A percentile compares a stretch with the other conserved stretches of the same genome.
These are phyloP conservation scores for Gallinago stenura DNA, from an alignment of 2,797 vertebrate species.

Conservation along the genomic window DNA sequence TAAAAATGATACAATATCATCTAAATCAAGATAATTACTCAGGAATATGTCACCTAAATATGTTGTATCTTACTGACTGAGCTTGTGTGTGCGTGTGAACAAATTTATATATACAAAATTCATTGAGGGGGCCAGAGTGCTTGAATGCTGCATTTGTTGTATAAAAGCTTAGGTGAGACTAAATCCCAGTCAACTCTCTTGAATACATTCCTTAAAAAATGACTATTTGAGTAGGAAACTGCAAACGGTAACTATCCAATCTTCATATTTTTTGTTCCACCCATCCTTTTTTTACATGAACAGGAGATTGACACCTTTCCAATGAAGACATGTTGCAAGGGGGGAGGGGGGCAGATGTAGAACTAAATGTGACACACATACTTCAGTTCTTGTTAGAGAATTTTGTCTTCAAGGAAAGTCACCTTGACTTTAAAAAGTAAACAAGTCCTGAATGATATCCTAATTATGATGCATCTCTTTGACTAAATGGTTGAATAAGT, in stretches of 20 bases:
- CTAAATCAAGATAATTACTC: not conserved
- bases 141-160: not conserved
- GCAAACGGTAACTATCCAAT: not conserved
- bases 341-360: not conserved
- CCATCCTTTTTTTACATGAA: not conserved
- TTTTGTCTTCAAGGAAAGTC: conserved; percentile 52
- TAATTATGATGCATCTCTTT: conserved; percentile 82
- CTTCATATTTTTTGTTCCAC: not conserved
- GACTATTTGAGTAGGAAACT: not conserved
- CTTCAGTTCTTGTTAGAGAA: conserved; percentile 6
- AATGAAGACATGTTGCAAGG: not conserved
- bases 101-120: not conserved
- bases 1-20: not conserved
- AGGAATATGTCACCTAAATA: not conserved
- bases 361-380: not conserved
- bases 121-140: not conserved
- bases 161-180: not conserved
- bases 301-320: not conserved
- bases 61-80: not conserved
- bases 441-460: conserved; percentile 70
- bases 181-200: not conserved
- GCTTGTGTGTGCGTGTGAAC: not conserved
- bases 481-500: conserved; percentile 43
- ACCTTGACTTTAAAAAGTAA: conserved; percentile 65
- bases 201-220: not conserved